Conservation (phyloP, 2,888 invertebrate species). For the Norana najaformis region DNA sequence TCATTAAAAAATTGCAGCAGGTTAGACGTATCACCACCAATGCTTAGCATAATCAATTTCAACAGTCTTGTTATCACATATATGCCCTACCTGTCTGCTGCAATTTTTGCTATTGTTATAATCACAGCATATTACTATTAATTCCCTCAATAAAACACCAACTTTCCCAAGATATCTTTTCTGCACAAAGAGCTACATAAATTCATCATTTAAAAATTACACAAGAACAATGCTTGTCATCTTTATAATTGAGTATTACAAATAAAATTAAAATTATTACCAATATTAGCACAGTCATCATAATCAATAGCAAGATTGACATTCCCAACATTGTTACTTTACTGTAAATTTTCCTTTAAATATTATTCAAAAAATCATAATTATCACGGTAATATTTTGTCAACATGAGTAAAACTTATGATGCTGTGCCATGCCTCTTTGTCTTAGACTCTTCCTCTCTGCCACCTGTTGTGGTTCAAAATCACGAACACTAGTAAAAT, state of each 20-base stretch:
- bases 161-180: background rate
- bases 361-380: background rate
- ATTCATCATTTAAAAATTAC: no score
- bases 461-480: background rate
- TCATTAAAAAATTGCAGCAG: no score
- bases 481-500: background rate
- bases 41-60: background rate
- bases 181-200: background rate
- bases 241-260: no score
- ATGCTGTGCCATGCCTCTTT: background rate
- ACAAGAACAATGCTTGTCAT: no score
- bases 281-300: no score
- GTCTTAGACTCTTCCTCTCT: background rate
- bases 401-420: background rate
- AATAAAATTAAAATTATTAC: background rate
- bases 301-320: background rate
- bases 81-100: background rate
- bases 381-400: background rate
- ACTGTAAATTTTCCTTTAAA: background rate
- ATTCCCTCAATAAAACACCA: background rate
- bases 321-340: background rate
- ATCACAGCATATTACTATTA: background rate
- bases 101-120: background rate
- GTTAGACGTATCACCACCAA: background rate
- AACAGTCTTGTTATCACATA: background rate